These are phyloP conservation scores for Ischnura elegans DNA, from an alignment of 2,888 invertebrate genomes.

Conservation along the genomic window DNA sequence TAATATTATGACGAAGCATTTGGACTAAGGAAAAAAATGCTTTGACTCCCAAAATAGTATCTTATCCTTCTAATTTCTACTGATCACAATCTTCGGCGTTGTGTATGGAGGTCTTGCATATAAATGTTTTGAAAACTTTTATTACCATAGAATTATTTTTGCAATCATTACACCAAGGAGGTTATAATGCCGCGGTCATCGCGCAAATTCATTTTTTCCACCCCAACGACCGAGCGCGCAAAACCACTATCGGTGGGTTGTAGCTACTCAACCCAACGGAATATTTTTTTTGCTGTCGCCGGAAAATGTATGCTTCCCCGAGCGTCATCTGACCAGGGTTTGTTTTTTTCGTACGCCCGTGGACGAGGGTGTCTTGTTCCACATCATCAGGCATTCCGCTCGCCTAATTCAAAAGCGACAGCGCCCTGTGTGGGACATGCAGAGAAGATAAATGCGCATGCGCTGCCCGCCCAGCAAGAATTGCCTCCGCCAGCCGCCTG, in stretches of 20 bases:
- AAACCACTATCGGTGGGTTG: not conserved
- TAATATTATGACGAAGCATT: too few relatives aligned
- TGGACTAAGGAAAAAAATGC: too few relatives aligned
- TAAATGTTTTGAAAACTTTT: too few relatives aligned
- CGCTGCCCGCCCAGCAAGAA: not conserved
- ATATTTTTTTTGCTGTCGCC: not conserved
- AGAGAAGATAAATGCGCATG: not conserved
- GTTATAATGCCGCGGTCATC: too few relatives aligned
- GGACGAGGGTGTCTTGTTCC: constrained; percentile 20
- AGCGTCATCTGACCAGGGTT: not conserved
- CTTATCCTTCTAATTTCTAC: too few relatives aligned
- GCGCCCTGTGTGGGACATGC: not conserved
- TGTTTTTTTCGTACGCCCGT: not conserved
- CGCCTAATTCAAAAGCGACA: constrained; percentile 34
- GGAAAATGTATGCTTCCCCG: not conserved
- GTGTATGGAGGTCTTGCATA: too few relatives aligned
- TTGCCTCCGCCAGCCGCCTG: not conserved
- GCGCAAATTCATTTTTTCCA: not conserved
- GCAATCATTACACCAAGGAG: too few relatives aligned
- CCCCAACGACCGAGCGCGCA: not conserved
- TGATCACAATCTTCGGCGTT: too few relatives aligned
- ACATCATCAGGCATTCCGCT: constrained; percentile 54
- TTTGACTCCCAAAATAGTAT: too few relatives aligned
- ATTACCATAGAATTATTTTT: too few relatives aligned
- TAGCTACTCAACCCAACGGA: not conserved